These are phyloP conservation scores for Pseudopipra pipra DNA, from an alignment of 2,113 vertebrate genomes.

Conservation along the genomic window DNA sequence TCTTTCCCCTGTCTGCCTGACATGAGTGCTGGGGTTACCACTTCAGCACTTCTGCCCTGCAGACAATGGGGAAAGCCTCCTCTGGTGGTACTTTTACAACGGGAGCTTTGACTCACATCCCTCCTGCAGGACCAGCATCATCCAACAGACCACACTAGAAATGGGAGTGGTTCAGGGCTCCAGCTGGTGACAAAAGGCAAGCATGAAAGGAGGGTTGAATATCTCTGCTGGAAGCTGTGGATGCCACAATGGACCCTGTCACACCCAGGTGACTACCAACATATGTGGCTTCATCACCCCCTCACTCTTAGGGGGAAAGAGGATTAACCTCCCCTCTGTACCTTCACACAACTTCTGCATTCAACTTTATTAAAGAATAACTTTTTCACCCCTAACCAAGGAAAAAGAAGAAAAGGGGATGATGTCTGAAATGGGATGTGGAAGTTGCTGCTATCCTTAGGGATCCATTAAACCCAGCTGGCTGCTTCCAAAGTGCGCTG, in stretches of 20 bases:
- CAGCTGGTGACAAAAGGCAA: neutral
- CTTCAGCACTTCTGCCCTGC: neutral
- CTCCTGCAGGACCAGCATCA: neutral
- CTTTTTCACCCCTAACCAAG: neutral
- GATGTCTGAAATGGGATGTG: fast-evolving
- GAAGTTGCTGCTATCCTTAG: neutral
- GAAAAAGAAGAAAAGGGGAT: neutral
- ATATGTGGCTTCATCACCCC: neutral
- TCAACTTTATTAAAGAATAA: neutral
- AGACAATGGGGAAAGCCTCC: neutral
- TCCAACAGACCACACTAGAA: neutral
- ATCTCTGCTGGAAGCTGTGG: neutral
- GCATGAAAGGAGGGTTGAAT: fast-evolving
- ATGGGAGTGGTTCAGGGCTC: neutral
- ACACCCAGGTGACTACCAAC: neutral
- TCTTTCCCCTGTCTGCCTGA: neutral
- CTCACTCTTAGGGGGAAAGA: neutral
- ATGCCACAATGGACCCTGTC: neutral
- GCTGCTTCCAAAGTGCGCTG: fast-evolving
- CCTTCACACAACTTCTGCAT: neutral
- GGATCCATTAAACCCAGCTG: neutral
- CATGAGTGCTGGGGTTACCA: neutral
- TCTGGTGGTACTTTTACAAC: neutral
- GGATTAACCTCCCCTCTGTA: neutral
- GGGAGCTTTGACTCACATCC: neutral